Base-by-base conservation (phyloP, 2,888 invertebrate species). In the Leucophenga maculata region DNA sequence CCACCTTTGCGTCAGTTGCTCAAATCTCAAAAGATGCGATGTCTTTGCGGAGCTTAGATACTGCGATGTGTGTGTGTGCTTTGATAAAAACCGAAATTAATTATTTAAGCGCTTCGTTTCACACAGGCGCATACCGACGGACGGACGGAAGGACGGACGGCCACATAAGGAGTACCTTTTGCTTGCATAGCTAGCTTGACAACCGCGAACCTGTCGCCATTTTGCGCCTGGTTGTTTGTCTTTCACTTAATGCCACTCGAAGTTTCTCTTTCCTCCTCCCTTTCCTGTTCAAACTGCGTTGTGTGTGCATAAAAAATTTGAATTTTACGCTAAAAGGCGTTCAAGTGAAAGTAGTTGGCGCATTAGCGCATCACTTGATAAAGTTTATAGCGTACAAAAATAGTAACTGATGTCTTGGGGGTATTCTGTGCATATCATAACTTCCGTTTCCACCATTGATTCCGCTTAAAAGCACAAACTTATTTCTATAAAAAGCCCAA, bases 21-120 rank as follows among this genome's bases (percentile, higher is more conserved):
- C 77, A 70, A 78, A 72, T 73, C 65, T 69, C 72, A 75, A 71
- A 75, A 76, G 72, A 68, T 60, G 39, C 57, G 50, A 62, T 62
- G 55, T 59, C 54, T 68, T 68, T 54, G 65, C 68, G 67, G 59
- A 46, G 70, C 69, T 59, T 73, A 39, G 39, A 39, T 6, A 39
- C 11, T 3, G 3, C 8, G 57, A 18, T 57, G 62, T 70, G 69
- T 69, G 1, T 31, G 39, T 57, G 14, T 57, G 78, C 82, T 82
- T 80, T 80, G 82, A 83, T 82, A 83, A 82, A 80, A 80, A 83
- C 82, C 78, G 74, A 80, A 80, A 80, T 80, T 80, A 80, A 80
- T 80, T 82, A 80, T 80, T 83, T 79, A 80, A 83, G 77, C 74
- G 69, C 46, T 26, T 62, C 20, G 18, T 26, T 62, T 39, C 39